phyloP scores from a whole-genome alignment of 2,797 vertebrate genomes.

The Furcifer pardalis region DNA sequence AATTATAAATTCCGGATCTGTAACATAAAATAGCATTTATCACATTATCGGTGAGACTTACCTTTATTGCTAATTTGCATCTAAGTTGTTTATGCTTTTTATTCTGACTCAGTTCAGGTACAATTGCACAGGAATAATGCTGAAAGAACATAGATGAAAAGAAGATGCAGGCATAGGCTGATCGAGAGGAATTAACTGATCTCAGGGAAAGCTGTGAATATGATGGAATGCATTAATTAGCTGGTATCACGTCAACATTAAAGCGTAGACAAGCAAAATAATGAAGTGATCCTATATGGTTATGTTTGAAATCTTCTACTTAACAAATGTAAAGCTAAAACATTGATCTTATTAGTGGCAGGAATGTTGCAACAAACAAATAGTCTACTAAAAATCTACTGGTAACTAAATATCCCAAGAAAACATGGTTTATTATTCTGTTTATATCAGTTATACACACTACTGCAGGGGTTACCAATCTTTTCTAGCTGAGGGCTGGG shows the following conservation, averaged over 20 bases:
- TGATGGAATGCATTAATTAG: slow-evolving; percentile 7
- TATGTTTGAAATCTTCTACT: not conserved
- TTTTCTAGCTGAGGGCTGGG: too few species aligned
- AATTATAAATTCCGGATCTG: slow-evolving; percentile 6
- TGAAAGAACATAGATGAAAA: slow-evolving; percentile 92
- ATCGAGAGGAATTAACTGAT: slow-evolving; percentile 87
- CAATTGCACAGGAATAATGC: slow-evolving; percentile 77
- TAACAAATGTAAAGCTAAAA: not conserved
- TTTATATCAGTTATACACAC: not conserved
- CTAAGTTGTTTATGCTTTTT: slow-evolving; percentile 63
- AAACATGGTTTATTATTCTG: not conserved
- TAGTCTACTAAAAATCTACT: not conserved
- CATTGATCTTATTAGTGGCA: not conserved
- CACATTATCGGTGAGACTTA: slow-evolving; percentile 60
- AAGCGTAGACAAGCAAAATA: not conserved
- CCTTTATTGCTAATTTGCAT: slow-evolving; percentile 90
- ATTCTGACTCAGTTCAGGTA: slow-evolving; percentile 52
- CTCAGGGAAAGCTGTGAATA: slow-evolving; percentile 86
- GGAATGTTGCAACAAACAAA: not conserved
- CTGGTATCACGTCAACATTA: not conserved
- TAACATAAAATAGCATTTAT: slow-evolving; percentile 7
- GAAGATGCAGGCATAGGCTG: slow-evolving; percentile 88
- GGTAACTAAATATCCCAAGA: not conserved
- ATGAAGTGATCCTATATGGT: too few species aligned
- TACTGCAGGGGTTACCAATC: too few species aligned